Percentiles rank a stretch among this genome's conserved stretches.
Conservation (phyloP, 2,888 invertebrate species). For the Caenorhabditis virilis region DNA sequence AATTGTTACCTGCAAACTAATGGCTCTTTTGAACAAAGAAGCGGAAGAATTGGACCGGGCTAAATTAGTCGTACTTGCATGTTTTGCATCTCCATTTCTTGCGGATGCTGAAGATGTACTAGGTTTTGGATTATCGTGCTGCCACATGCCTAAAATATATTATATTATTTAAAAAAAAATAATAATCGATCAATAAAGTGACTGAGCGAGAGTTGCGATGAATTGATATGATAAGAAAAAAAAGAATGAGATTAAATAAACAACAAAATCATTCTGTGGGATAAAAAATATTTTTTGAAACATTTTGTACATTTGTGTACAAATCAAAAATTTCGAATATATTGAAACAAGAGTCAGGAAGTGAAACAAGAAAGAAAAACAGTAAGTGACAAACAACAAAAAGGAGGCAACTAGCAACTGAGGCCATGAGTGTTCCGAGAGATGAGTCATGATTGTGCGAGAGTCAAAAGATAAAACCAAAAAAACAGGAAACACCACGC, state of each 20-base stretch:
- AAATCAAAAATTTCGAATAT: background rate
- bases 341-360: background rate
- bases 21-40: slow-evolving; percentile 35
- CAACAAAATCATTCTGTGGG: no score
- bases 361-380: no score
- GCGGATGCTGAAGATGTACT: slow-evolving; percentile 26
- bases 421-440: no score
- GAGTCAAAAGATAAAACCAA: no score
- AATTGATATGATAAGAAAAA: no score
- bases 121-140: slow-evolving; percentile 22
- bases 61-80: slow-evolving; percentile 22
- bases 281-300: no score
- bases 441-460: no score
- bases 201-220: background rate
- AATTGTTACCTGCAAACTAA: slow-evolving; percentile 32
- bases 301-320: slow-evolving; percentile 1
- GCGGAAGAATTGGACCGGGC: slow-evolving; percentile 23
- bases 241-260: background rate
- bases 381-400: no score
- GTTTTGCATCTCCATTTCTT: slow-evolving; percentile 8
- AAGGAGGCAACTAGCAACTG: no score
- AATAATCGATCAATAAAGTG: background rate
- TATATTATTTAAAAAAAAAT: background rate
- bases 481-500: no score
- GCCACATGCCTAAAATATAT: no score